Evolutionary conservation across 2,113 vertebrate genomes (phyloP), one percentile per base, ranked within the genome.

Genomic region (Ailuropoda melanoleuca): DNA sequence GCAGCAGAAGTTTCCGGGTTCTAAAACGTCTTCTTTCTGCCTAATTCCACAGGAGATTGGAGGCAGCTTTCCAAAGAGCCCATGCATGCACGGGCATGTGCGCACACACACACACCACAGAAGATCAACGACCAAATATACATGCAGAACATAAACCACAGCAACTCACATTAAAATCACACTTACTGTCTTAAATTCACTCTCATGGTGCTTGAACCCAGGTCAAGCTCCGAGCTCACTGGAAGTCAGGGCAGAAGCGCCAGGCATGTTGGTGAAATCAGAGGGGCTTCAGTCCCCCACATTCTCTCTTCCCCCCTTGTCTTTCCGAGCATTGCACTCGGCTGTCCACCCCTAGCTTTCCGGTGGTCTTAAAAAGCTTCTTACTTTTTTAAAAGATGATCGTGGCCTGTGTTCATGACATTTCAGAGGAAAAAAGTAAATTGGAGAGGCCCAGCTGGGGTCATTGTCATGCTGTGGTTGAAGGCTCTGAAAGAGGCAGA

Each of bases 211-310:
- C 55, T 8, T 13, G 37, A 53, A 84, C n/a, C 0, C 17, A 12
- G 24, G 37, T 43, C n/a, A 55, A 53, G 24, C 37, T 55, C 64
- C 4, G 29, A 88, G 90, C 66, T 80, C 83, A 39, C n/a, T 50
- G 56, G 26, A 78, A 7, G 53, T 48, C 46, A 31, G 39, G 18
- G 17, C 12, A 26, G 68, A 39, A 74, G 13, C 17, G 6, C 66
- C 58, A 48, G 15, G 11, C 4, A 8, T 15, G 23, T 23, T 55
- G 10, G 43, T 15, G 64, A 84, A 48, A 43, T 29, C 2, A 0
- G 53, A 43, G 13, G 5, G 14, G 62, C 18, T 31, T 14, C 13
- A 2, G 23, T 0, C 0, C 14, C 14, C 34, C 10, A 1, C 0
- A 2, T 5, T 21, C 34, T 24, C 31, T 68, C 4, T 2, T 50